Evolutionary conservation across 2,888 invertebrate genomes (phyloP), one percentile per base, ranked within the genome.

Genomic region (Ophioninae sp.): DNA sequence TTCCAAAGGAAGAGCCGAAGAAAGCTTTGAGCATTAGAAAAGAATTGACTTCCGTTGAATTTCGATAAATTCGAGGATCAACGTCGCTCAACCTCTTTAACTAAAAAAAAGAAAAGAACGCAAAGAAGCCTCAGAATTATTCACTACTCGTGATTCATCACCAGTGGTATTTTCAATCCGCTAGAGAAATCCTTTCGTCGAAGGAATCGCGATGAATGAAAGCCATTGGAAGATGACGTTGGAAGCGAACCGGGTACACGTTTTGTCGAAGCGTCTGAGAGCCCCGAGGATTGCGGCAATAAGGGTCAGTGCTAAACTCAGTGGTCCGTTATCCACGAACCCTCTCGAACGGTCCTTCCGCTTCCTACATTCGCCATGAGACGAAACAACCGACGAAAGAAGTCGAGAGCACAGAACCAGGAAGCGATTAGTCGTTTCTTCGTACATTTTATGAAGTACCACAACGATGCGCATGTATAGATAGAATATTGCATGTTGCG

Each of bases 271-370:
- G 57, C 50, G 50, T 17, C 50, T 50, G 50, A 17, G 50, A 50
- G 50, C 50, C 17, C 13, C 13, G 30, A 68, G 61, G 30, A 21
- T 59, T 68, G 62, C 41, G 62, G 77, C 67, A 44, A 44, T 65
- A 68, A 81, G 79, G 84, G 78, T 81, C 84, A 79, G 78, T 62
- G 79, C 75, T 72, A 64, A 78, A 81, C 59, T 72, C 72, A 50
- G 70, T 70, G 70, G 67, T 79, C 84, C 81, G 84, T 84, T 84
- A 81, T 41, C 21, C 61, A 72, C 75, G 75, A 67, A 81, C 69
- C 76, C 72, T 44, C 69, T 69, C 80, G 78, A 78, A 75, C 81
- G 83, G 72, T 75, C 84, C 84, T 84, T 81, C 84, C 84, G 81
- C 84, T 81, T 84, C 81, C 78, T 62, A 75, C 59, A 70, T 75